Percentiles rank a stretch among this genome's conserved stretches.
These are phyloP conservation scores for Muraenolepis orangiensis DNA, from an alignment of 2,797 vertebrate species.

Conservation along the genomic window DNA sequence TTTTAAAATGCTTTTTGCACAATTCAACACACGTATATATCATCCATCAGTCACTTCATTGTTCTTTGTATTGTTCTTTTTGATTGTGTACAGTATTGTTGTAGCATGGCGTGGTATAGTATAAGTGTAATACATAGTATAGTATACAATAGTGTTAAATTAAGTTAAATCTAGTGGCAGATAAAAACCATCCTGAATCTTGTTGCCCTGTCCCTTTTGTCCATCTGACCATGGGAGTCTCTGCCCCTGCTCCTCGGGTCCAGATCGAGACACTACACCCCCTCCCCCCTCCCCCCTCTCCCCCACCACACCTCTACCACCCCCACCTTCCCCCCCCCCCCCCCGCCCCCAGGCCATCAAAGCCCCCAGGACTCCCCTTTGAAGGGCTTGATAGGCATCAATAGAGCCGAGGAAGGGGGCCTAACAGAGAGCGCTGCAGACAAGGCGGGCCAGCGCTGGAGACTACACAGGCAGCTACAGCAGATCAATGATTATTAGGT, in stretches of 20 bases:
- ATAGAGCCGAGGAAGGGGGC: conserved; percentile 59
- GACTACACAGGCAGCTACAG: conserved; percentile 37
- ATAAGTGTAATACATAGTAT: no score
- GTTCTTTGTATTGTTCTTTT: no score
- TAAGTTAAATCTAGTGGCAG: no score
- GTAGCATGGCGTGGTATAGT: no score
- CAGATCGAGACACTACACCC: conserved; percentile 32
- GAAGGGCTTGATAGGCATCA: conserved; percentile 71
- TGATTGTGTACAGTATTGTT: no score
- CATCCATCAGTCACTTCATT: no score
- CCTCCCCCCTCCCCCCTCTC: conserved; percentile 33
- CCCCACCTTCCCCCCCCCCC: not conserved
- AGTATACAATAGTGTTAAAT: no score
- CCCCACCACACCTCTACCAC: conserved; percentile 23
- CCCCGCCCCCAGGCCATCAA: conserved; percentile 61
- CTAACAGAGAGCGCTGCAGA: conserved; percentile 68
- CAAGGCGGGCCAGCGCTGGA: conserved; percentile 58
- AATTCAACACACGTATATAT: no score
- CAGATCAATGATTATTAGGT: conserved; percentile 62
- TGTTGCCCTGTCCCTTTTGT: no score
- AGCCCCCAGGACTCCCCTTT: conserved; percentile 67
- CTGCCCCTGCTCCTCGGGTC: conserved; percentile 50
- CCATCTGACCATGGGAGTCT: conserved; percentile 41
- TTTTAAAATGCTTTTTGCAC: no score
- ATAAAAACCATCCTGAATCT: no score